Evolutionary conservation across 1,140 invertebrate species (phyloP).

Genomic region (Scylla paramamosain): DNA sequence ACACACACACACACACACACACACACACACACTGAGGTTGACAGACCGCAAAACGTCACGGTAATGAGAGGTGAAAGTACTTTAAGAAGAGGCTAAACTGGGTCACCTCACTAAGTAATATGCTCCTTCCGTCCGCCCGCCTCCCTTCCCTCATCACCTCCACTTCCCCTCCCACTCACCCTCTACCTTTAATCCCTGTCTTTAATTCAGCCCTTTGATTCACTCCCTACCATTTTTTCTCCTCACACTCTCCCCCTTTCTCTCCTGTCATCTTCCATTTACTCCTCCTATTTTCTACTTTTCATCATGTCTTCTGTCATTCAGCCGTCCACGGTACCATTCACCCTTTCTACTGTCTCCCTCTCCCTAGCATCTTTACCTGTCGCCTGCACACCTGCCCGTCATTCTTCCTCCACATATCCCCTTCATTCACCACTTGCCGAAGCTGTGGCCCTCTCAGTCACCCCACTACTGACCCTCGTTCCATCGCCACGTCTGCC

Average conservation of each 20-base stretch:
- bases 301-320: background rate
- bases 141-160: background rate
- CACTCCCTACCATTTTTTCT: background rate
- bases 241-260: background rate
- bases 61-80: background rate
- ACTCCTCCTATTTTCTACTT: background rate
- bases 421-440: background rate
- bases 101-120: background rate
- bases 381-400: background rate
- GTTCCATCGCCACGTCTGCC: no score
- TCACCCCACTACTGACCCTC: background rate
- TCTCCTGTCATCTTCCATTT: background rate
- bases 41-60: background rate
- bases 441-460: background rate
- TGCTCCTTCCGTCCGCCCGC: background rate
- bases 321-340: background rate
- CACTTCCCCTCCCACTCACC: background rate
- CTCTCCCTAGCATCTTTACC: background rate
- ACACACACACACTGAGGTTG: background rate
- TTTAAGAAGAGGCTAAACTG: background rate
- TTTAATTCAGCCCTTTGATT: background rate
- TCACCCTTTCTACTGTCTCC: background rate
- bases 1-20: no score
- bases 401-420: background rate
- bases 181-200: background rate